Base-by-base conservation (phyloP, 2,888 invertebrate genomes). In the Caenorhabditis sinica region DNA sequence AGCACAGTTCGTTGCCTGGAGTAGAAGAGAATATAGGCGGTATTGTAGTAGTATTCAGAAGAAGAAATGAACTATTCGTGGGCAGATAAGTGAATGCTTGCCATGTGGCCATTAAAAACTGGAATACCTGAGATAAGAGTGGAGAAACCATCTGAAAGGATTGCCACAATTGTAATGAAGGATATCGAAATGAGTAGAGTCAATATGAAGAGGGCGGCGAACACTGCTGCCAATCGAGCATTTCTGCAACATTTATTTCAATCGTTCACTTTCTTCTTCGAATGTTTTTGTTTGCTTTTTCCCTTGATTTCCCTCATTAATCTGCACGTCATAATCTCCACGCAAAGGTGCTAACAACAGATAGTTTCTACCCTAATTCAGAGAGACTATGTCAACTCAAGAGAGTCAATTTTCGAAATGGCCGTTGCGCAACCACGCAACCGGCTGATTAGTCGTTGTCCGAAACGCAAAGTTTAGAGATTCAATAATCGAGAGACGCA, bases 131-230 rank as follows among this genome's bases (percentile, higher is more conserved):
- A 69, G 58, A 84, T 60, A 63, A 88, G 81, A 71, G 83, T 87
- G 69, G 85, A 76, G 75, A 89, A 90, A 11, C 90, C 90, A 82
- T 90, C 90, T n/a, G 88, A 87, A 25, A 89, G 81, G 43, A 90
- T 83, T 33, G 90, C 90, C 20, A 89, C 63, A 40, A 86, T 85
- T 40, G 86, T 87, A 58, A 90, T 84, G 69, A 86, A 88, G 6
- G 87, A 83, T 40, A 89, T 85, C 25, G 88, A 86, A 43, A 88
- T 73, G 60, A 89, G 63, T 13, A 89, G 87, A 15, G 88, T 86
- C 49, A 88, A 61, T 40, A 87, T 83, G 79, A 90, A 89, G 17
- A 88, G 83, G 58, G 87, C 84, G 49, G 90, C 89, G 81, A 90
- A 88, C 49, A 90, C 83, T 15, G 89, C 87, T 9, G 89, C 88